Conservation (phyloP, 1,140 invertebrate genomes). For the Littorina saxatilis region DNA sequence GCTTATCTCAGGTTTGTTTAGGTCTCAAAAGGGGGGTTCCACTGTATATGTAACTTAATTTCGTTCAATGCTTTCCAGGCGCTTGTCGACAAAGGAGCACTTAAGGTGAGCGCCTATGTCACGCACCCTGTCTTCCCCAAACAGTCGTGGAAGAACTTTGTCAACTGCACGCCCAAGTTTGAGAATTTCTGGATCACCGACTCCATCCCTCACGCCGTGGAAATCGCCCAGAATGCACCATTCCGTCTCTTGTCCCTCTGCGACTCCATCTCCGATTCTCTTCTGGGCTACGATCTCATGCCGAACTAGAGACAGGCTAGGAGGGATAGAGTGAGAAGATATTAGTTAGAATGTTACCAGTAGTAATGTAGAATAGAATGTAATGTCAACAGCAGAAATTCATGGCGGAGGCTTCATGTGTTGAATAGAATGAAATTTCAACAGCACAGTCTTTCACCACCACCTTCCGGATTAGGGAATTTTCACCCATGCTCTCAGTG, state of each 20-base stretch:
- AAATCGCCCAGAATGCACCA: conserved; percentile 68
- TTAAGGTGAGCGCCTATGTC: conserved; percentile 71
- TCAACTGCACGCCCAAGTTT: conserved; percentile 61
- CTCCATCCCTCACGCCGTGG: conserved; percentile 71
- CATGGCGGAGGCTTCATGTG: conserved; percentile 7
- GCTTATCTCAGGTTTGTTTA: no score
- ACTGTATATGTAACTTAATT: no score
- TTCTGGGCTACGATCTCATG: conserved; percentile 73
- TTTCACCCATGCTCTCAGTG: no score
- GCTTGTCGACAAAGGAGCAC: conserved; percentile 67
- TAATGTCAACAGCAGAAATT: conserved; percentile 30
- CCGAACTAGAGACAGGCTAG: conserved; percentile 15
- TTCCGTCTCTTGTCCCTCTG: conserved; percentile 73
- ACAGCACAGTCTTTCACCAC: background rate
- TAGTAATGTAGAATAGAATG: conserved; percentile 27
- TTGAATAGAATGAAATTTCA: conserved; percentile 23
- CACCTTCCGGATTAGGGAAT: no score
- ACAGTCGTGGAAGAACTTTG: conserved; percentile 73
- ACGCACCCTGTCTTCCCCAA: conserved; percentile 76
- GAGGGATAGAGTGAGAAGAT: background rate
- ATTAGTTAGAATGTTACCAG: background rate
- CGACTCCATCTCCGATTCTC: conserved; percentile 69
- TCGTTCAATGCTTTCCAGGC: no score
- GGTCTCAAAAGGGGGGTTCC: no score
- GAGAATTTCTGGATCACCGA: conserved; percentile 75